These are phyloP conservation scores for Philhelius pedissequus DNA, from an alignment of 2,888 invertebrate species.

Conservation along the genomic window DNA sequence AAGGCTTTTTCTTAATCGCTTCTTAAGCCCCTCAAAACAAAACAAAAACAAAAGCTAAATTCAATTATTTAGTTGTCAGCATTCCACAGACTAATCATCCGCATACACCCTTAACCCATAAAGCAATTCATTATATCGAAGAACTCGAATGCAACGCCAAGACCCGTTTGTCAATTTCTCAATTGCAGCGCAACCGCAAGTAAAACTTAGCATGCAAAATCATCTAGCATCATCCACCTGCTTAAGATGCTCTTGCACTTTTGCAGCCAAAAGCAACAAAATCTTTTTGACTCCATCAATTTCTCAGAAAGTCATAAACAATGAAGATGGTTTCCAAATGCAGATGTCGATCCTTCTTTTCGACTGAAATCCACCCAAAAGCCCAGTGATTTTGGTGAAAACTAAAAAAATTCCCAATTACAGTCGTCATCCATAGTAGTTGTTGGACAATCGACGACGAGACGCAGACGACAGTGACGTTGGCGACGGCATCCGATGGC, in stretches of 20 bases:
- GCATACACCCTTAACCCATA: slow-evolving; percentile 19
- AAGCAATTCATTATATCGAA: slow-evolving; percentile 15
- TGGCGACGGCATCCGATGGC: too few relatives aligned
- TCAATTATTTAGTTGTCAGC: slow-evolving; percentile 61
- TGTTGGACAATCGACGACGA: not conserved
- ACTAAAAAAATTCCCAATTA: slow-evolving; percentile 48
- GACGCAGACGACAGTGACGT: not conserved
- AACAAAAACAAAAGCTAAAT: slow-evolving; percentile 31
- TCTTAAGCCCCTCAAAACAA: slow-evolving; percentile 42
- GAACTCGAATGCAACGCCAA: slow-evolving; percentile 7
- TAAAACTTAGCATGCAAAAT: not conserved
- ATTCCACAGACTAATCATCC: slow-evolving; percentile 41
- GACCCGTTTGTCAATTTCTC: slow-evolving; percentile 11
- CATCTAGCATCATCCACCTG: not conserved
- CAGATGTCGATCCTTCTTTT: slow-evolving; percentile 49
- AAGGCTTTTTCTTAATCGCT: not conserved
- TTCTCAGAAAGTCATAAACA: slow-evolving; percentile 48
- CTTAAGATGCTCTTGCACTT: not conserved
- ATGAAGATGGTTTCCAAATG: slow-evolving; percentile 34
- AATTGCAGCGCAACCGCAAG: not conserved
- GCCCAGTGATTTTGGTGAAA: slow-evolving; percentile 17
- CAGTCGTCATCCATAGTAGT: not conserved
- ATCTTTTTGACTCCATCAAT: slow-evolving; percentile 34
- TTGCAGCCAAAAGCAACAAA: not conserved
- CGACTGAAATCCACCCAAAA: slow-evolving; percentile 11